Evolutionary conservation across 2,113 vertebrate species (phyloP), one percentile per base, ranked within the genome.

Genomic region (Pachypanchax playfairii): DNA sequence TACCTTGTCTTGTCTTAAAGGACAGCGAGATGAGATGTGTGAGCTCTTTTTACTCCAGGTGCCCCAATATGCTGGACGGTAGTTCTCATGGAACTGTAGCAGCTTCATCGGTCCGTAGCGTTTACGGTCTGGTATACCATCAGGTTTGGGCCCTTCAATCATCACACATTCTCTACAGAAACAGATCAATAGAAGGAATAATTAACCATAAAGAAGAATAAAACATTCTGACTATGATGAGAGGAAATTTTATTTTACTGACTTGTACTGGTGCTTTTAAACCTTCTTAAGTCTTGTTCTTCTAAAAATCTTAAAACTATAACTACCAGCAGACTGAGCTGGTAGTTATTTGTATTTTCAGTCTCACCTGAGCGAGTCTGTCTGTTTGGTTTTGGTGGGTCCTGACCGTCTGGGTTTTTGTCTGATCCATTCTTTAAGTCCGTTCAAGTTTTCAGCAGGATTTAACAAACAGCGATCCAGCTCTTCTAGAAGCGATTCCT

Each of bases 41-140:
- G 35, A 5, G 4, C 93, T 95, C 33, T 63, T 94, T 85, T 94
- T 98, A 57, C 94, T 96, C 94, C 96, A 99, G 0, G 97, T 98
- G 13, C 97, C 97, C 96, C 96, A 99, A 89, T 98, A 99, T 0
- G 97, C 97, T 14, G 97, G 97, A 10, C 97, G 95, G 75, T 99
- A 92, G 33, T 98, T 99, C 77, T 93, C 94, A 6, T 85, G 92
- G 55, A 99, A 99, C 87, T 96, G 95, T 51, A 99, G 89, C 0
- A 99, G 92, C 70, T 99, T 99, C 96, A 98, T 96, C 18, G 93
- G 88, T 15, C 96, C 95, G 0, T 93, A 93, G 38, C 70, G 90
- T 65, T 75, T 89, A 29, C 92, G 88, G 9, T 96, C 93, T 0
- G 94, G 93, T 17, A 90, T 85, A 0, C 69, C 79, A 0, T 90